A percentile compares a stretch with the other conserved stretches of the same genome.
Conservation (phyloP, 1,140 invertebrate species). For the Meloidogyne chitwoodi region DNA sequence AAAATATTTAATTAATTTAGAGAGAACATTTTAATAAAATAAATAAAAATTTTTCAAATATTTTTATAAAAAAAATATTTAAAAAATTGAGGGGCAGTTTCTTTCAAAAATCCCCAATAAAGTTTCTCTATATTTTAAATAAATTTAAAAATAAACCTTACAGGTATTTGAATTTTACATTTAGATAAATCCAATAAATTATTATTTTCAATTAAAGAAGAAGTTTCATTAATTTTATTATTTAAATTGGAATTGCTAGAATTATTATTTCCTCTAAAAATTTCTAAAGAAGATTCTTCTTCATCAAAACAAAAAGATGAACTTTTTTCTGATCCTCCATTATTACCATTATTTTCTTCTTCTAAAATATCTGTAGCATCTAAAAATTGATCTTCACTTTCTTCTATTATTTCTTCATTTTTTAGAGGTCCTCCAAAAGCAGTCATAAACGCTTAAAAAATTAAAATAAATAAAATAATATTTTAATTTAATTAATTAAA, state of each 20-base stretch:
- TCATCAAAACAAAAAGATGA: background rate
- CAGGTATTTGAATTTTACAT: background rate
- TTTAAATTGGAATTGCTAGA: too few relatives aligned
- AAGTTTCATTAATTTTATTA: too few relatives aligned
- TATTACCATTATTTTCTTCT: background rate
- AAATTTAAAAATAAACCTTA: background rate
- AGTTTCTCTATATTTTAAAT: too few relatives aligned
- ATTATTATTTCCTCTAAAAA: slow-evolving; percentile 1
- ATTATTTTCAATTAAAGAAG: too few relatives aligned
- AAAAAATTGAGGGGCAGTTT: too few relatives aligned
- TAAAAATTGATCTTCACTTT: slow-evolving; percentile 89
- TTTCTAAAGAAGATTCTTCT: background rate
- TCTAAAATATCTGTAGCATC: slow-evolving; percentile 67
- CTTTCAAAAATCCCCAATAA: too few relatives aligned
- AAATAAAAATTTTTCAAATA: too few relatives aligned
- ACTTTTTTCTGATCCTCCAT: background rate
- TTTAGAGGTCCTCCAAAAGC: slow-evolving; percentile 59
- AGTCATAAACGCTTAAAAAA: slow-evolving; percentile 7
- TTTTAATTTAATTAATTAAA: background rate
- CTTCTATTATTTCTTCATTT: slow-evolving; percentile 72
- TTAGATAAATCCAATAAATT: background rate
- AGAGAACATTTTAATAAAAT: too few relatives aligned
- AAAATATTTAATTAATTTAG: background rate
- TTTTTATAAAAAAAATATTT: too few relatives aligned
- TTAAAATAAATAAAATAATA: background rate